phyloP scores from a whole-genome alignment of 2,113 vertebrate species.

The Sarotherodon lohbergeri region DNA sequence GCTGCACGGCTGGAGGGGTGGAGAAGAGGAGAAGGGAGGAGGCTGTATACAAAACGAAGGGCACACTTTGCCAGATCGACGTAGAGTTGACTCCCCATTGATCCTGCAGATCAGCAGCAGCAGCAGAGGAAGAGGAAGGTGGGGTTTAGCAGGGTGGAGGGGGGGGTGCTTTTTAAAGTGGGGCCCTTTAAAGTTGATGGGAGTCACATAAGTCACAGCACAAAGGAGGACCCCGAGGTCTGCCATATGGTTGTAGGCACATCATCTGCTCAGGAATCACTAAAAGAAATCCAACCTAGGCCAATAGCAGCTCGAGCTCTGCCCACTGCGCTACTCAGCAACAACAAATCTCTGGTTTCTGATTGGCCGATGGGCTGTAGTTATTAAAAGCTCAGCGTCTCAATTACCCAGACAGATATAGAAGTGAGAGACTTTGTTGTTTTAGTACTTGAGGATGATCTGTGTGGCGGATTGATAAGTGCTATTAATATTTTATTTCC shows the following conservation, averaged over 20 bases:
- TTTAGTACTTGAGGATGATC: background rate
- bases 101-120: constrained; percentile 25
- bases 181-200: constrained; percentile 60
- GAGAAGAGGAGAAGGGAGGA: background rate
- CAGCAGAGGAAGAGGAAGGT: background rate
- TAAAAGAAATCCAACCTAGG: background rate
- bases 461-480: background rate
- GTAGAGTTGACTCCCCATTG: constrained; percentile 33
- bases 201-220: constrained; percentile 63
- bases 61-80: constrained; percentile 68
- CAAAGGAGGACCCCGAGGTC: constrained; percentile 60
- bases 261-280: constrained; percentile 45
- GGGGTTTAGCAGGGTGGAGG: background rate
- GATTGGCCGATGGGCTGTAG: constrained; percentile 2
- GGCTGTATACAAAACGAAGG: constrained; percentile 58
- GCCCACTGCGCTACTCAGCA: background rate
- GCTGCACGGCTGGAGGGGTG: constrained; percentile 4
- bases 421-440: background rate
- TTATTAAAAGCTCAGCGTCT: background rate
- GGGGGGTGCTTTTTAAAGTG: background rate
- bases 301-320: constrained; percentile 6
- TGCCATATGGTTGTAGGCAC: constrained; percentile 62
- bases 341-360: background rate
- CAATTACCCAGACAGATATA: constrained; percentile 1
- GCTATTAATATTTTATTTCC: background rate